Evolutionary conservation across 2,888 invertebrate genomes (phyloP).

Genomic region (Beris morrisii): DNA sequence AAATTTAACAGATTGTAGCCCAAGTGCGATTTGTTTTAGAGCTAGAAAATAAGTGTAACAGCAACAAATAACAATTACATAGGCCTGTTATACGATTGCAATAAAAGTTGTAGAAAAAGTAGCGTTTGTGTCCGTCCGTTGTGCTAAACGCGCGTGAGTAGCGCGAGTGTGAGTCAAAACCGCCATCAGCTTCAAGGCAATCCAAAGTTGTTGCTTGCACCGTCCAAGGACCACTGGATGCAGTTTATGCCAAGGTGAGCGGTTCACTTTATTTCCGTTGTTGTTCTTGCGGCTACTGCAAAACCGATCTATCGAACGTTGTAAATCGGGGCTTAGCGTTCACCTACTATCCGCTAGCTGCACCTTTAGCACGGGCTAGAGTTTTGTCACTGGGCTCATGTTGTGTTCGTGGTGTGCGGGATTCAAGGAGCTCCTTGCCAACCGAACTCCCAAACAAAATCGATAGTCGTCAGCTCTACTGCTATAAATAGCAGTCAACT

Average conservation of each 20-base stretch:
- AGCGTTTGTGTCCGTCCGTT: no score
- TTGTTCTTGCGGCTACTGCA: slow-evolving; percentile 11
- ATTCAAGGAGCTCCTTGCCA: slow-evolving; percentile 28
- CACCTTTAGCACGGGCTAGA: background rate
- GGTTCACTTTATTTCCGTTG: slow-evolving; percentile 16
- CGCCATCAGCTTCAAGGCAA: no score
- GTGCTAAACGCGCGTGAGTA: no score
- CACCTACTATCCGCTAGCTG: background rate
- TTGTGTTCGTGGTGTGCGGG: slow-evolving; percentile 12
- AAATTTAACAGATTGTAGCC: no score
- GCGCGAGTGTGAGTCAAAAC: no score
- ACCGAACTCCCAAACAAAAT: slow-evolving; percentile 29
- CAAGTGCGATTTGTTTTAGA: no score
- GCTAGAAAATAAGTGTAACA: no score
- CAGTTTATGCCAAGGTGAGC: slow-evolving; percentile 25
- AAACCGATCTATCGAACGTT: background rate
- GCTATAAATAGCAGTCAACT: slow-evolving; percentile 24
- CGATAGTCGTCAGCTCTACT: slow-evolving; percentile 24
- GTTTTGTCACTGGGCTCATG: slow-evolving; percentile 10
- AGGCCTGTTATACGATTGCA: no score
- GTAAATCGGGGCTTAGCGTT: background rate
- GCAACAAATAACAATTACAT: no score
- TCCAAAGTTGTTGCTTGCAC: slow-evolving; percentile 9
- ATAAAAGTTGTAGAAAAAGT: no score
- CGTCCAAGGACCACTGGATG: slow-evolving; percentile 25